A percentile compares a stretch with the other conserved stretches of the same genome.
Evolutionary conservation across 2,797 vertebrate species (phyloP).

Genomic region (Enteromius thamalakanensis): DNA sequence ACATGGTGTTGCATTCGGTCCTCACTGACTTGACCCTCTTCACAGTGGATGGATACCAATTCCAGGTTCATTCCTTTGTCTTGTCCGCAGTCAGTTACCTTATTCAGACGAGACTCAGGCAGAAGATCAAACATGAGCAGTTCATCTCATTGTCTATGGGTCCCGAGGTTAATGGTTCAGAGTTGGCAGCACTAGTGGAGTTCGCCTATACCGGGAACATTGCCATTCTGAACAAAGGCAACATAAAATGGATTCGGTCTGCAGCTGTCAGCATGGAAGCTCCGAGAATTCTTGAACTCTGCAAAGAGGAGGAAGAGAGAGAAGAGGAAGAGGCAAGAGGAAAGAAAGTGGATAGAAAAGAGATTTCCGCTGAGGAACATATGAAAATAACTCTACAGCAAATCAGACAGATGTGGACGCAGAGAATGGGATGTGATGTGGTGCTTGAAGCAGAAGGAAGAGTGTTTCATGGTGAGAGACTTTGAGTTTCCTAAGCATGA

Average conservation of each 20-base stretch:
- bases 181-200: conserved; percentile 71
- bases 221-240: conserved; percentile 55
- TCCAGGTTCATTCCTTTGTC: conserved; percentile 68
- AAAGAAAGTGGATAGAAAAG: background rate
- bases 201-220: conserved; percentile 77
- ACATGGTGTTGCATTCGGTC: conserved; percentile 63
- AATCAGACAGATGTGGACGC: conserved; percentile 65
- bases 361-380: conserved; percentile 30
- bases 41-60: conserved; percentile 56
- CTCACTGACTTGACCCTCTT: conserved; percentile 74
- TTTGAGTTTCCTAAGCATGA: background rate
- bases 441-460: conserved; percentile 66
- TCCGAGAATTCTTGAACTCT: conserved; percentile 66
- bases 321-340: background rate
- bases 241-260: conserved; percentile 48
- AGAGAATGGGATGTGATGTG: conserved; percentile 73
- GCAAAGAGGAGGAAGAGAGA: conserved; percentile 35
- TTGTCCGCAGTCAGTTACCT: conserved; percentile 72
- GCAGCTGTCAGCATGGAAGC: conserved; percentile 67
- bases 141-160: conserved; percentile 59
- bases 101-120: conserved; percentile 53
- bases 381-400: conserved; percentile 48
- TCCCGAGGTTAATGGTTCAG: conserved; percentile 63
- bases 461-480: conserved; percentile 69
- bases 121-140: background rate